These are phyloP conservation scores for Ladona fulva DNA, from an alignment of 1,140 invertebrate genomes.

Conservation along the genomic window DNA sequence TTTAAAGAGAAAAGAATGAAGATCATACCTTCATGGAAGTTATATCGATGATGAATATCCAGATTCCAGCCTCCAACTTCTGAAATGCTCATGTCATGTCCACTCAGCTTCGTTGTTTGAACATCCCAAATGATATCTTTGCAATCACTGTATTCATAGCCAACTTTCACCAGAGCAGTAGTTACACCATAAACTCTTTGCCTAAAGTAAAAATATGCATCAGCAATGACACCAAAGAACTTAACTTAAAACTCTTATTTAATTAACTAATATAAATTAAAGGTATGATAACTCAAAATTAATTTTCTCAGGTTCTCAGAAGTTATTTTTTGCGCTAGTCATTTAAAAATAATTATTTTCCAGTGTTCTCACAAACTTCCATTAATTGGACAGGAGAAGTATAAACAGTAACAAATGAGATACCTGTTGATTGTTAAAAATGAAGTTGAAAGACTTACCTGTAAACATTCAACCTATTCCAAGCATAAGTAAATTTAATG, in stretches of 20 bases:
- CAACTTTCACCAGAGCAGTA: conserved; percentile 86
- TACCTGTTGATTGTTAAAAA: no score
- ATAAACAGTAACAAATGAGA: no score
- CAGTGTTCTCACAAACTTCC: no score
- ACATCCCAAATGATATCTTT: conserved; percentile 91
- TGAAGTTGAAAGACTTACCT: conserved; percentile 31
- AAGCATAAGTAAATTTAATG: conserved; percentile 92
- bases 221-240: no score
- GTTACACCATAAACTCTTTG: conserved; percentile 89
- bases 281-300: no score
- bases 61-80: conserved; percentile 95
- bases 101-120: conserved; percentile 87
- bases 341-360: no score
- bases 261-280: no score
- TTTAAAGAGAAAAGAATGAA: no score
- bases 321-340: no score
- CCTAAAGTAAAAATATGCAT: conserved; percentile 32
- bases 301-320: no score
- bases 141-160: conserved; percentile 91
- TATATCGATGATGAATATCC: conserved; percentile 94
- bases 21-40: conserved; percentile 82
- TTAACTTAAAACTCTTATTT: no score
- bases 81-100: conserved; percentile 92
- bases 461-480: conserved; percentile 95
- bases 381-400: no score